Percentiles rank a stretch among this genome's conserved stretches.
phyloP scores from a whole-genome alignment of 2,888 invertebrate genomes.

The Eupithecia pulchellata region DNA sequence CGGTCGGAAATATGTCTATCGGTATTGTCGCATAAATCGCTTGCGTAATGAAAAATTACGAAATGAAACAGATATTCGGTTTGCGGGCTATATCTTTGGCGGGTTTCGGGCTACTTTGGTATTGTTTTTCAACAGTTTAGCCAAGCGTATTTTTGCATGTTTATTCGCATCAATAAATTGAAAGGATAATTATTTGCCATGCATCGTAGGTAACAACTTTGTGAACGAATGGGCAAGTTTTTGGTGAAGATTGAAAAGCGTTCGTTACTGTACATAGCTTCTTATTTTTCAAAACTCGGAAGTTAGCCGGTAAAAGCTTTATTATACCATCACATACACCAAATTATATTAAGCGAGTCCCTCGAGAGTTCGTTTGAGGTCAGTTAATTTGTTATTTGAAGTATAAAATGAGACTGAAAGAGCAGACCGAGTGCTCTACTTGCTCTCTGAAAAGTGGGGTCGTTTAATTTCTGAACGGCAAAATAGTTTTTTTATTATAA shows the following conservation, averaged over 20 bases:
- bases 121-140: constrained; percentile 24
- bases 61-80: constrained; percentile 36
- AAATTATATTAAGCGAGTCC: constrained; percentile 8
- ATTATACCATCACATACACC: background rate
- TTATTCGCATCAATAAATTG: background rate
- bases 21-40: constrained; percentile 47
- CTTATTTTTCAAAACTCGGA: background rate
- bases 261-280: background rate
- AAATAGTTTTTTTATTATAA: constrained; percentile 54
- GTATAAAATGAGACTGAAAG: constrained; percentile 22
- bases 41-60: constrained; percentile 45
- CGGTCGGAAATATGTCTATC: constrained; percentile 67
- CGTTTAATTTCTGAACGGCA: constrained; percentile 37
- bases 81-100: constrained; percentile 37
- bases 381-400: constrained; percentile 13
- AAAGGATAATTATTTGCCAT: background rate
- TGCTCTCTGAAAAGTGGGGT: constrained; percentile 33
- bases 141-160: background rate
- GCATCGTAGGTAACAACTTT: background rate
- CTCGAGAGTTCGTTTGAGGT: constrained; percentile 16
- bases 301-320: background rate
- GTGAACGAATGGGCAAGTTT: background rate
- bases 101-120: background rate
- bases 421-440: constrained; percentile 17
- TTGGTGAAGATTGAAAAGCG: background rate